Evolutionary conservation across 2,113 vertebrate genomes (phyloP), one percentile per base, ranked within the genome.

Genomic region (Telmatochromis bifrenatus): DNA sequence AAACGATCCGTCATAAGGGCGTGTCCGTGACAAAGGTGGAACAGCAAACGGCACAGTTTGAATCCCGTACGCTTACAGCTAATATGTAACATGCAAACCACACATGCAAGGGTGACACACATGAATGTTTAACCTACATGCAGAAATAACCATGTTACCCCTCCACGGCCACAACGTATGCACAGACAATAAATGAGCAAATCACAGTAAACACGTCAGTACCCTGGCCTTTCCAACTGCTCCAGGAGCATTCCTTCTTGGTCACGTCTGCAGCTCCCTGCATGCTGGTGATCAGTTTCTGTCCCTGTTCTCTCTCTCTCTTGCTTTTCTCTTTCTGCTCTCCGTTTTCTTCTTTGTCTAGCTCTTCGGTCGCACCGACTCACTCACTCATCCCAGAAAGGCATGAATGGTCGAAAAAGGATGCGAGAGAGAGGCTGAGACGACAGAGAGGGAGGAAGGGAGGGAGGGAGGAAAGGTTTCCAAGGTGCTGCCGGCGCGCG

Each of bases 191-290:
- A 14, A 33, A 83, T 51, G 84, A 85, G 84, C 8, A 84, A 92
- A 92, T 86, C 62, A 90, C 75, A 82, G 85, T 77, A 92, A 93
- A 93, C 73, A 23, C 80, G 12, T 89, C 85, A 91, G 94, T 98
- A 99, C 98, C 98, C 97, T 99, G 98, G 96, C 98, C 97, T 96
- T 97, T 99, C 98, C 98, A 99, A 96, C 97, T 96, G 97, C 97
- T 99, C 98, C 98, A 98, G 85, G 97, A 97, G 95, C 98, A 97
- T 83, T 98, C 98, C 97, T 98, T 99, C 98, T 98, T 98, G 94
- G 97, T 97, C 91, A 97, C 96, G 90, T 98, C 98, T 81, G 97
- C 96, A 89, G 96, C 96, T 96, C 97, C 97, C 98, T 99, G 98
- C 98, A 99, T 99, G 94, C 96, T 97, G 97, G 93, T 95, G 92